A percentile compares a stretch with the other conserved stretches of the same genome.
phyloP scores from a whole-genome alignment of 2,797 vertebrate genomes.

The Hemibagrus guttatus region DNA sequence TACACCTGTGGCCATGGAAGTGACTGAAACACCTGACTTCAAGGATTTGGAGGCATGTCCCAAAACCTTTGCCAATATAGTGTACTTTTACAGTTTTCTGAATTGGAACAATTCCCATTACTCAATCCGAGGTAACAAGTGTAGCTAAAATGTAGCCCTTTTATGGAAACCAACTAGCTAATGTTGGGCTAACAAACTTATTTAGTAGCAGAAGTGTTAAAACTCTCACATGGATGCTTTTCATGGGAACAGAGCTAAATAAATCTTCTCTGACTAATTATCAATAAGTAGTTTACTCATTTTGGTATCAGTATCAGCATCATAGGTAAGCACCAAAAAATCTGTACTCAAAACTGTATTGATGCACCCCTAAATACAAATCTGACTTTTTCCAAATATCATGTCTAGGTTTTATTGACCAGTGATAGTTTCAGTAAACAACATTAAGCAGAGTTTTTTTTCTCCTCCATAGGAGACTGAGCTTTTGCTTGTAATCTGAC shows the following conservation, averaged over 20 bases:
- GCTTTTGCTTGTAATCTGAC: neutral
- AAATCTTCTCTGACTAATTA: neutral
- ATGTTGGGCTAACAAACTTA: neutral
- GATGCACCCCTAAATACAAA: constrained; percentile 17
- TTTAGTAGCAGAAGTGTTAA: neutral
- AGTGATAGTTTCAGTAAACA: neutral
- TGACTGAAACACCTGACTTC: too few relatives aligned
- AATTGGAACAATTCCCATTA: neutral
- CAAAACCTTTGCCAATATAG: too few relatives aligned
- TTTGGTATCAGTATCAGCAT: neutral
- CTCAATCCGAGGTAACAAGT: neutral
- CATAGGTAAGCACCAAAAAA: neutral
- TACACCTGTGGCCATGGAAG: too few relatives aligned
- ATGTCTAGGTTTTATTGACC: neutral
- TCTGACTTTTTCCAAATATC: neutral
- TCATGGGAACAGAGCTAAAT: neutral
- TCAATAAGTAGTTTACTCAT: neutral
- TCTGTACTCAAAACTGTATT: neutral
- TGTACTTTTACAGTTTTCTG: neutral
- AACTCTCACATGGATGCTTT: neutral
- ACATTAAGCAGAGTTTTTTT: neutral
- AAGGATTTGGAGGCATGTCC: too few relatives aligned
- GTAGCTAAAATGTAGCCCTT: neutral
- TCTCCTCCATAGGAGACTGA: too few relatives aligned
- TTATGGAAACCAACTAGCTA: neutral